phyloP scores from a whole-genome alignment of 2,888 invertebrate species.

The Beris chalybata region DNA sequence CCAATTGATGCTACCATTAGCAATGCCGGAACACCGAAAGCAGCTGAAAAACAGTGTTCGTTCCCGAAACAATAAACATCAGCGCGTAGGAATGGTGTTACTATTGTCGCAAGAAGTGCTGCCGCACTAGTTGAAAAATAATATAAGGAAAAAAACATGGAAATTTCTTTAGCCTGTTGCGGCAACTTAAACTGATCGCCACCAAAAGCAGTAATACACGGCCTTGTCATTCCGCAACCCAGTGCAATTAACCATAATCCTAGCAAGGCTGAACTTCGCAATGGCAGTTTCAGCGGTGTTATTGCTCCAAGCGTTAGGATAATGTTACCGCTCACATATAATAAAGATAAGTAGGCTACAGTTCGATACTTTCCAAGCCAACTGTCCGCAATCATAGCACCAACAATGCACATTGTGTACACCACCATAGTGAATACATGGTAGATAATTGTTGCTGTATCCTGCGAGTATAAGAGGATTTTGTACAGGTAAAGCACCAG shows the following conservation, averaged over 20 bases:
- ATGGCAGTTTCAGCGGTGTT: slow-evolving; percentile 63
- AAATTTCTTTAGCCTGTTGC: slow-evolving; percentile 75
- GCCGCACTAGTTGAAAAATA: slow-evolving; percentile 94
- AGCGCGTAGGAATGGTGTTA: slow-evolving; percentile 84
- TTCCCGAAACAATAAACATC: slow-evolving; percentile 77
- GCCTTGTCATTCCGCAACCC: slow-evolving; percentile 95
- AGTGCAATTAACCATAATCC: slow-evolving; percentile 77
- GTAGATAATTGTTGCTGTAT: slow-evolving; percentile 71
- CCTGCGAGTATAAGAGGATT: slow-evolving; percentile 64
- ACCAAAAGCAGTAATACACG: slow-evolving; percentile 93
- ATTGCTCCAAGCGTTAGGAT: slow-evolving; percentile 73
- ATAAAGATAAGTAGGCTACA: slow-evolving; percentile 79
- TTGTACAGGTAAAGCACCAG: slow-evolving; percentile 72
- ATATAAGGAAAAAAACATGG: slow-evolving; percentile 89
- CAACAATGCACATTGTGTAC: slow-evolving; percentile 76
- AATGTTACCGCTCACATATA: slow-evolving; percentile 82
- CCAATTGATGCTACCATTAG: slow-evolving; percentile 81
- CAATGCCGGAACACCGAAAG: slow-evolving; percentile 86
- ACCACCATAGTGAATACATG: slow-evolving; percentile 74
- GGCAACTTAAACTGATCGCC: slow-evolving; percentile 89
- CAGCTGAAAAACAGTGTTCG: slow-evolving; percentile 77
- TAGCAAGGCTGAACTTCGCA: slow-evolving; percentile 61
- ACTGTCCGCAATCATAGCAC: slow-evolving; percentile 79
- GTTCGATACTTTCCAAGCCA: slow-evolving; percentile 77
- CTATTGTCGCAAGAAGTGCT: slow-evolving; percentile 81